Conservation (phyloP, 2,797 vertebrate species). For the Rhinatrema bivittatum region DNA sequence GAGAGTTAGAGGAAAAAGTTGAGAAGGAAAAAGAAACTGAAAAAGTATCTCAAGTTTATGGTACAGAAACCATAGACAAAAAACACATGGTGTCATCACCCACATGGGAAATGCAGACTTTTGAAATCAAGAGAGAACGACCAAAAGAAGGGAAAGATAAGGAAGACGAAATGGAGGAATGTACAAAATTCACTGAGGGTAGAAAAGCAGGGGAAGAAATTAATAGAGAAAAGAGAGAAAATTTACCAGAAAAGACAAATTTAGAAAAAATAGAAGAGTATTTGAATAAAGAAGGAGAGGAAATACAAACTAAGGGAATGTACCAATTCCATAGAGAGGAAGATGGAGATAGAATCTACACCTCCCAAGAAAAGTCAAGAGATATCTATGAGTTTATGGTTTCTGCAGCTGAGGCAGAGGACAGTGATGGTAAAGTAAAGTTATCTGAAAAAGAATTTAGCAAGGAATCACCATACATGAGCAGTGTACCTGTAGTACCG, state of each 20-base stretch:
- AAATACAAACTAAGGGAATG: slow-evolving; percentile 57
- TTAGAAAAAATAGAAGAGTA: slow-evolving; percentile 80
- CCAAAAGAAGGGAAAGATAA: slow-evolving; percentile 43
- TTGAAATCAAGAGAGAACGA: slow-evolving; percentile 41
- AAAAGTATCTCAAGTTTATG: background rate
- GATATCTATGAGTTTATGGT: slow-evolving; percentile 33
- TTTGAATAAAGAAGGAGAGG: slow-evolving; percentile 61
- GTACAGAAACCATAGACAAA: slow-evolving; percentile 29
- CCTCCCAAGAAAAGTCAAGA: slow-evolving; percentile 27
- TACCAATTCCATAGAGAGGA: slow-evolving; percentile 23
- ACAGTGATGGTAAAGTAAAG: slow-evolving; percentile 23
- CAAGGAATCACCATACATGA: slow-evolving; percentile 44
- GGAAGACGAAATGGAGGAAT: slow-evolving; percentile 57
- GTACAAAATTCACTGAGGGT: slow-evolving; percentile 39
- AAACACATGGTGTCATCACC: slow-evolving; percentile 15
- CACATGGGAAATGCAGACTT: slow-evolving; percentile 43
- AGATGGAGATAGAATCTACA: slow-evolving; percentile 7
- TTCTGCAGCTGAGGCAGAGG: slow-evolving; percentile 19
- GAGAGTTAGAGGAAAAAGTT: slow-evolving; percentile 42
- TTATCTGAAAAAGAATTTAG: slow-evolving; percentile 25
- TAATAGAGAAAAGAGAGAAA: slow-evolving; percentile 68
- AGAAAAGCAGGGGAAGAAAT: slow-evolving; percentile 61
- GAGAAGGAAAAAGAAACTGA: slow-evolving; percentile 39
- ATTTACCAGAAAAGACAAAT: slow-evolving; percentile 89
- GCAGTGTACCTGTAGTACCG: slow-evolving; percentile 44